Percentiles rank a stretch among this genome's conserved stretches.
These are phyloP conservation scores for Heliopora coerulea DNA, from an alignment of 92 coral and sea anemone species.

Conservation along the genomic window DNA sequence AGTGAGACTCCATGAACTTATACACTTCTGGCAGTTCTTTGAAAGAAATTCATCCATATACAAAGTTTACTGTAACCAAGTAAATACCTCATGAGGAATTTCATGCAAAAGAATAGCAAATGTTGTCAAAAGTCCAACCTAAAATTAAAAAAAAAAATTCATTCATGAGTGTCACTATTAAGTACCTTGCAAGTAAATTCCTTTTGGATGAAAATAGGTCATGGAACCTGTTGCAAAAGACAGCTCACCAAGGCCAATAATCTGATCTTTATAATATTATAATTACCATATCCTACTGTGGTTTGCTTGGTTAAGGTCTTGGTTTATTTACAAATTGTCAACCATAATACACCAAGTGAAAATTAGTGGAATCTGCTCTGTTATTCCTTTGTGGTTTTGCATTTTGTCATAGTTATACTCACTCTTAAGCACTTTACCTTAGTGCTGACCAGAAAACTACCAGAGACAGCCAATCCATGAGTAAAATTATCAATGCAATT, in stretches of 20 bases:
- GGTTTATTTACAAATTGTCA: too few relatives aligned
- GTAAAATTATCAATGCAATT: constrained; percentile 94
- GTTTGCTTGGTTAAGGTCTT: too few relatives aligned
- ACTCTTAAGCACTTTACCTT: constrained; percentile 51
- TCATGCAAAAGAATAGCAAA: constrained; percentile 96
- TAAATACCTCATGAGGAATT: constrained; percentile 90
- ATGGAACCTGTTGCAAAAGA: too few relatives aligned
- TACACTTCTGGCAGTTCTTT: too few relatives aligned
- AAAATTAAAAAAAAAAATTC: background rate
- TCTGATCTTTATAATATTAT: too few relatives aligned
- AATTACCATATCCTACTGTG: too few relatives aligned
- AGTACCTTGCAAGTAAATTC: background rate
- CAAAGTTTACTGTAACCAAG: background rate
- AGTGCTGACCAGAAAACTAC: constrained; percentile 92
- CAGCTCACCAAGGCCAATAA: too few relatives aligned
- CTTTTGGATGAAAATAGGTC: too few relatives aligned
- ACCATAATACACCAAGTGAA: too few relatives aligned
- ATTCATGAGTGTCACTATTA: background rate
- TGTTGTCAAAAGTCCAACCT: constrained; percentile 98
- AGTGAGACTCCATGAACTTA: background rate
- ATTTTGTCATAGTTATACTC: too few relatives aligned
- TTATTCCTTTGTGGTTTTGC: too few relatives aligned
- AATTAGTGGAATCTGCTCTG: too few relatives aligned
- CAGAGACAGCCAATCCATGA: constrained; percentile 98
- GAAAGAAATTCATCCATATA: background rate